phyloP scores from a whole-genome alignment of 1,140 invertebrate species.

The Camponotus vicinus region DNA sequence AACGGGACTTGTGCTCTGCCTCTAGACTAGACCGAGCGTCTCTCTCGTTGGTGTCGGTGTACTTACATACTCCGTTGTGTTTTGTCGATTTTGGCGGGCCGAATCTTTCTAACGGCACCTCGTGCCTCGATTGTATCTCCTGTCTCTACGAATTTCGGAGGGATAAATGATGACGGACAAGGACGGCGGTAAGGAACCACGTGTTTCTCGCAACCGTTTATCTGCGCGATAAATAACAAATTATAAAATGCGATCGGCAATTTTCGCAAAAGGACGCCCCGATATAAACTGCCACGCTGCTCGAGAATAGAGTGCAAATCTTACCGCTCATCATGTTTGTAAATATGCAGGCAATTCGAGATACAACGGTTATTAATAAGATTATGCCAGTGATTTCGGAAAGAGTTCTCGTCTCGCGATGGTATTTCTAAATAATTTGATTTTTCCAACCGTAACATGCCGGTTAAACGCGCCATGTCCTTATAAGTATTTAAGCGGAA shows the following conservation, averaged over 20 bases:
- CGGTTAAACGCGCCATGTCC: not conserved
- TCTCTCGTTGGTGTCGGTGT: conserved; percentile 30
- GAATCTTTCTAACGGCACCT: not conserved
- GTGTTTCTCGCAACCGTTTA: not conserved
- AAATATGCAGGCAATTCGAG: not conserved
- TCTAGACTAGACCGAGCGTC: conserved; percentile 24
- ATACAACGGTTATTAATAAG: too few relatives aligned
- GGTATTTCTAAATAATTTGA: too few relatives aligned
- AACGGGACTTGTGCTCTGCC: not conserved
- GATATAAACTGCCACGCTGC: conserved; percentile 32
- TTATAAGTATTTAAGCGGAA: not conserved
- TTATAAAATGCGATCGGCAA: not conserved
- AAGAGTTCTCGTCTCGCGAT: too few relatives aligned
- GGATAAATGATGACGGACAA: conserved; percentile 71
- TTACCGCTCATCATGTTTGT: not conserved
- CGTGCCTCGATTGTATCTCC: conserved; percentile 32
- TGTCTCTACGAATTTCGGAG: conserved; percentile 30
- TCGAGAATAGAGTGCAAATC: not conserved
- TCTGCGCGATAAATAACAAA: not conserved
- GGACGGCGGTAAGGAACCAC: conserved; percentile 79
- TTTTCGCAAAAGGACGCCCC: conserved; percentile 41
- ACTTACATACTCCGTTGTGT: conserved; percentile 37
- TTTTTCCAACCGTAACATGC: not conserved
- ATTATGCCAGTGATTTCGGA: too few relatives aligned
- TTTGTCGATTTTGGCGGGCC: conserved; percentile 79